A percentile compares a stretch with the other conserved stretches of the same genome.
Evolutionary conservation across 37 sponge, comb jelly and placozoan species (phyloP).

Genomic region (Agelas oroides): DNA sequence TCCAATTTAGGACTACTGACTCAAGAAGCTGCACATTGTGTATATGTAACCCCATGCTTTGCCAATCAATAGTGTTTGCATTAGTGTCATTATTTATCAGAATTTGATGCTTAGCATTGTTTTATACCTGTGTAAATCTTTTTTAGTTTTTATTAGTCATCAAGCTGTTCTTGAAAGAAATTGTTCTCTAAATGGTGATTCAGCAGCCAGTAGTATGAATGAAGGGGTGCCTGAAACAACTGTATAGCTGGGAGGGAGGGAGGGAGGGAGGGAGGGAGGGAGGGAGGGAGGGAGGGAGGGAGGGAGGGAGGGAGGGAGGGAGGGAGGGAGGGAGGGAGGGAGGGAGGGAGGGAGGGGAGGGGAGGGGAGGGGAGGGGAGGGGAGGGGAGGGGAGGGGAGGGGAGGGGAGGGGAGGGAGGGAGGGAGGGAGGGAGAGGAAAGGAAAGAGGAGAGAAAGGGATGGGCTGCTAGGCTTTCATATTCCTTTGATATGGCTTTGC

Average conservation of each 20-base stretch:
- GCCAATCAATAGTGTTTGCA: too few species aligned
- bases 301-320: background rate
- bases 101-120: too few species aligned
- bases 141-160: background rate
- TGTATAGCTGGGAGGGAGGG: conserved; percentile 3
- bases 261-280: conserved; percentile 6
- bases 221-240: conserved; percentile 5
- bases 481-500: too few species aligned
- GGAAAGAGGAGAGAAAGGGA: background rate
- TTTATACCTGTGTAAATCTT: background rate
- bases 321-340: conserved; percentile 5
- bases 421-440: conserved; percentile 3
- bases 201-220: conserved; percentile 11
- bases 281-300: conserved; percentile 13
- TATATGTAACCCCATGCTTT: too few species aligned
- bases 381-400: conserved; percentile 1
- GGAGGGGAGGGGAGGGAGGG: background rate
- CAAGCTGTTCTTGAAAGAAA: background rate
- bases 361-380: background rate
- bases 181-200: conserved; percentile 12
- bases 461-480: too few species aligned
- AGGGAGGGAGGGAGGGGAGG: background rate
- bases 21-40: too few species aligned
- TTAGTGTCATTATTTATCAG: too few species aligned
- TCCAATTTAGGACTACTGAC: background rate